Percentiles rank a stretch among this genome's conserved stretches.
Conservation (phyloP, 2,797 vertebrate genomes). For the Sebastes aleutianus region DNA sequence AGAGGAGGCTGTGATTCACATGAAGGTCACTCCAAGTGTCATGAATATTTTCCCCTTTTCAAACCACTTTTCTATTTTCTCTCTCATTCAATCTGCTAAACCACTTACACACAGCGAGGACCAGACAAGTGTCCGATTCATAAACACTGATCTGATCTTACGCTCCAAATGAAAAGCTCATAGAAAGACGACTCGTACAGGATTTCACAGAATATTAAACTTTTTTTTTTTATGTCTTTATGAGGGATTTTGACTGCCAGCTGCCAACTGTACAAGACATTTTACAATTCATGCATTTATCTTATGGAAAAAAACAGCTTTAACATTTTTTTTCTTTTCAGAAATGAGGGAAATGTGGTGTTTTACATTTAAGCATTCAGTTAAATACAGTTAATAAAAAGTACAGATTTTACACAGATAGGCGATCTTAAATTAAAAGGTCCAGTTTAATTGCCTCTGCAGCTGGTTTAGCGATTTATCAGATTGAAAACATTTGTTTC, state of each 20-base stretch:
- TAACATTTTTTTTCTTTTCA: background rate
- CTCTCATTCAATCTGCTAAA: constrained; percentile 28
- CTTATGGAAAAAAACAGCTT: background rate
- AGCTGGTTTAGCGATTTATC: background rate
- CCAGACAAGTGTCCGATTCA: constrained; percentile 57
- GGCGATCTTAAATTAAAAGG: background rate
- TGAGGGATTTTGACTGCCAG: background rate
- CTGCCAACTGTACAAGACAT: background rate
- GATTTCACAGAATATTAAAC: constrained; percentile 21
- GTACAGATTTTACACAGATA: background rate
- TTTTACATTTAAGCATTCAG: background rate
- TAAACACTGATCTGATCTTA: constrained; percentile 40
- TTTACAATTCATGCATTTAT: background rate
- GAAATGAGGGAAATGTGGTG: background rate
- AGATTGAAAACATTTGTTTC: background rate
- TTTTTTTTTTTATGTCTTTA: background rate
- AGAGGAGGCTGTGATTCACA: constrained; percentile 54
- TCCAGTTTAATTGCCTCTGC: background rate
- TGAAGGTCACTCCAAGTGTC: constrained; percentile 57
- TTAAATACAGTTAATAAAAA: background rate
- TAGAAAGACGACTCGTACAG: background rate
- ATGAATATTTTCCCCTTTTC: constrained; percentile 37
- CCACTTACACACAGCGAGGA: constrained; percentile 15
- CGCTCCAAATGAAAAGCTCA: constrained; percentile 23
- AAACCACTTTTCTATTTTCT: constrained; percentile 43